These are phyloP conservation scores for Cuniculus paca DNA, from an alignment of 2,797 vertebrate species.

Conservation along the genomic window DNA sequence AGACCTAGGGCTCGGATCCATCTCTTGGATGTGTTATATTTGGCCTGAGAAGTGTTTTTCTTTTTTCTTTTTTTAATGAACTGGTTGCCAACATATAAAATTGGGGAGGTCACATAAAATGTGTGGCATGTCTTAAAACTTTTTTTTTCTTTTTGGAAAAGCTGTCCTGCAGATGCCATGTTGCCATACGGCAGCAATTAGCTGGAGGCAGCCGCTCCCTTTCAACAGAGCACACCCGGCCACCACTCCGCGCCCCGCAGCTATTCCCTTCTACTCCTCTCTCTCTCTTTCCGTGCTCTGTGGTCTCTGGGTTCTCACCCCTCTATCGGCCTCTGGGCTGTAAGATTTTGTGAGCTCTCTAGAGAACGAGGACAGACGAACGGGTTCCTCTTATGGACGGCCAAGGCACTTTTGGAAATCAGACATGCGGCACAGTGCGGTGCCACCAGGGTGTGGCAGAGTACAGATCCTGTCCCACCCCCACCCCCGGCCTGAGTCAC, in stretches of 20 bases:
- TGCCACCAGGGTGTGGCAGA: background rate
- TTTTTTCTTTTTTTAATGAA: background rate
- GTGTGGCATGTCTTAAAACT: background rate
- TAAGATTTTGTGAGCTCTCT: background rate
- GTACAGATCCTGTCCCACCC: background rate
- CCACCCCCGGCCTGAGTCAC: background rate
- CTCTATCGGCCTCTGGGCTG: background rate
- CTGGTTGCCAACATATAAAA: conserved; percentile 31
- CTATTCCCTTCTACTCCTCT: background rate
- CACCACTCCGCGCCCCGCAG: background rate
- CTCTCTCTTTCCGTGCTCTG: background rate
- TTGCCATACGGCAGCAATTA: background rate
- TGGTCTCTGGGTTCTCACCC: background rate
- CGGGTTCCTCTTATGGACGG: background rate
- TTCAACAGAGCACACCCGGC: too few species aligned
- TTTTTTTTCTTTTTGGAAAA: background rate
- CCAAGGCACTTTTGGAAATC: background rate
- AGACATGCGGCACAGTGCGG: background rate
- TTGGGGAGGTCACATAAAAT: conserved; percentile 48
- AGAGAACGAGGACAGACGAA: background rate
- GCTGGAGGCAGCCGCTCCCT: background rate
- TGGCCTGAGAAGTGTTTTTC: conserved; percentile 33
- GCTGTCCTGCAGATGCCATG: background rate
- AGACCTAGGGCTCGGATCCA: background rate
- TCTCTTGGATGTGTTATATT: conserved; percentile 4